Evolutionary conservation across 2,113 vertebrate genomes (phyloP), one percentile per base, ranked within the genome.

Genomic region (Geococcyx californianus): DNA sequence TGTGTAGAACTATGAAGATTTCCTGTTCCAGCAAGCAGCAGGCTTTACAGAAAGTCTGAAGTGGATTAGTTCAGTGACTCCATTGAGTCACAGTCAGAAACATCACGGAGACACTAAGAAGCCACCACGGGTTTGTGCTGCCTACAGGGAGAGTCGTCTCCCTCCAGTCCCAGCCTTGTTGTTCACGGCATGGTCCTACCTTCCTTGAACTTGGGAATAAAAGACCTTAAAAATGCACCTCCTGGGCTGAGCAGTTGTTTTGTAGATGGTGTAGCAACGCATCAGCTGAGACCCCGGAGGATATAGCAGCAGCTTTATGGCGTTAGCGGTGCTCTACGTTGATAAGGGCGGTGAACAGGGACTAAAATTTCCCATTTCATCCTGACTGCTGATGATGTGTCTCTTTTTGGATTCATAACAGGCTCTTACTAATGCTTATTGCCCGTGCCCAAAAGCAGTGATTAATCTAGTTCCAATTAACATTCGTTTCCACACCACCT

Each of bases 1-100:
- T 49, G 36, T 45, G 82, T 87, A 92, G 94, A 94, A 89, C 80
- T 52, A 36, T 89, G 83, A 96, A 96, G 89, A 92, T 92, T 92
- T 95, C 94, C 91, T 93, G 84, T 89, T 91, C 25, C 87, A 92
- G 66, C 73, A 60, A 79, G 84, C 44, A 73, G 91, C 36, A 38
- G 69, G 77, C 73, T 68, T 94, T 9, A 28, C 44, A 29, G 73
- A 94, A 96, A 95, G 90, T 33, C 67, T 56, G 96, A 94, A 72
- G 73, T 90, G 94, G 91, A 91, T 73, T 80, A 7, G 47, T 56
- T 16, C 74, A 44, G 33, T 69, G 16, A 87, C 21, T 29, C 76
- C 47, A 3, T 4, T 4, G 47, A 86, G 9, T 18, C 21, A 0
- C 55, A 49, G 17, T 5, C 5, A 69, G 73, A 63, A 76, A 10